Evolutionary conservation across 64 coral and sea anemone genomes (phyloP).

Genomic region (Acropora yongei): DNA sequence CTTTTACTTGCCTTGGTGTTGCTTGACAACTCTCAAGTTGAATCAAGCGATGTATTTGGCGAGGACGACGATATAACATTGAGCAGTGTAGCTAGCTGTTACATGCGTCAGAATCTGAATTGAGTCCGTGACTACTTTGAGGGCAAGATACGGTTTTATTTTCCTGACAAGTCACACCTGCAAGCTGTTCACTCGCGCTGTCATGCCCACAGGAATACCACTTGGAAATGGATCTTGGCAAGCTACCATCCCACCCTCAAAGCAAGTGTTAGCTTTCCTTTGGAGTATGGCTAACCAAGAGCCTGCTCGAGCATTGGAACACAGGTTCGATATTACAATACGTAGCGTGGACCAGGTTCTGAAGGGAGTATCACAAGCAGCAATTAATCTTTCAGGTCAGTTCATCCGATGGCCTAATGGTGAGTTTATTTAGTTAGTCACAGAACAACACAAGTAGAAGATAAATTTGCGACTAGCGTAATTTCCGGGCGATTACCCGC

Average conservation of each 20-base stretch:
- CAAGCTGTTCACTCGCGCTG: constrained; percentile 6
- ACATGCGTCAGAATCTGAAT: constrained; percentile 27
- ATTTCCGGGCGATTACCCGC: too few species aligned
- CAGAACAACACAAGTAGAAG: not conserved
- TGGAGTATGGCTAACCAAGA: constrained; percentile 43
- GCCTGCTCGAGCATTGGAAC: constrained; percentile 2
- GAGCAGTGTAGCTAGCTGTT: not conserved
- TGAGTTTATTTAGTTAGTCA: constrained; percentile 7
- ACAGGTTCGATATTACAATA: constrained; percentile 5
- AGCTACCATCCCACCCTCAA: constrained; percentile 1
- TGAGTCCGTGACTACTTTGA: constrained; percentile 12
- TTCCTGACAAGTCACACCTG: constrained; percentile 18
- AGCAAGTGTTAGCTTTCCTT: constrained; percentile 13
- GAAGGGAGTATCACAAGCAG: not conserved
- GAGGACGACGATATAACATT: not conserved
- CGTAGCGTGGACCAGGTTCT: constrained; percentile 8
- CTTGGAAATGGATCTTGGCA: not conserved
- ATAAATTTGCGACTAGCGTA: not conserved
- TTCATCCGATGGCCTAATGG: constrained; percentile 25
- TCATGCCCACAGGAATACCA: constrained; percentile 25
- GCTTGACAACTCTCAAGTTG: constrained; percentile 8
- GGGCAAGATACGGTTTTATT: not conserved
- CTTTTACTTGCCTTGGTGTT: constrained; percentile 17
- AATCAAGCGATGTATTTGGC: not conserved
- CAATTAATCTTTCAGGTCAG: constrained; percentile 9